Conservation (phyloP, 2,113 vertebrate species). For the Castor canadensis region DNA sequence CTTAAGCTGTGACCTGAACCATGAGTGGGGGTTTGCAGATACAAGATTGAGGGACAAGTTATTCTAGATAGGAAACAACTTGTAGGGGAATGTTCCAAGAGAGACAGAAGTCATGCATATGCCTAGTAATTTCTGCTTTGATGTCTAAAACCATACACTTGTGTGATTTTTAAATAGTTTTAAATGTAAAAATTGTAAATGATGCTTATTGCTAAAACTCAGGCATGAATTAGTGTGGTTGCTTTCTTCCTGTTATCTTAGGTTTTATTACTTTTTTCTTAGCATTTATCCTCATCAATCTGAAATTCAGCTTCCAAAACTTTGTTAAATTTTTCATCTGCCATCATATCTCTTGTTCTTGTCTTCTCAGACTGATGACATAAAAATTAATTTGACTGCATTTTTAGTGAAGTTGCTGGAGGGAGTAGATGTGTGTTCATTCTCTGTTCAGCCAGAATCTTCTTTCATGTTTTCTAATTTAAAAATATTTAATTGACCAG, state of each 20-base stretch:
- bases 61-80: background rate
- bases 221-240: background rate
- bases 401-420: background rate
- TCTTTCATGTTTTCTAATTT: background rate
- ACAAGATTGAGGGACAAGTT: background rate
- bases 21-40: background rate
- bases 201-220: background rate
- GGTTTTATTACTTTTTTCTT: background rate
- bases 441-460: background rate
- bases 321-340: background rate
- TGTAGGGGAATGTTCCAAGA: background rate
- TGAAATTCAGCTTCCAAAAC: background rate
- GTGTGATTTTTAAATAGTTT: background rate
- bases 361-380: background rate
- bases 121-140: background rate
- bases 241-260: background rate
- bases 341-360: background rate
- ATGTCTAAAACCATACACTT: background rate
- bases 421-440: background rate
- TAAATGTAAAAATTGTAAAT: background rate
- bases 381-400: background rate
- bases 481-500: background rate
- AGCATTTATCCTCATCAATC: background rate
- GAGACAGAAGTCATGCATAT: background rate
- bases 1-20: background rate